Percentiles rank a stretch among this genome's conserved stretches.
Conservation (phyloP, 2,888 invertebrate species). For the Amphipoea lucens region DNA sequence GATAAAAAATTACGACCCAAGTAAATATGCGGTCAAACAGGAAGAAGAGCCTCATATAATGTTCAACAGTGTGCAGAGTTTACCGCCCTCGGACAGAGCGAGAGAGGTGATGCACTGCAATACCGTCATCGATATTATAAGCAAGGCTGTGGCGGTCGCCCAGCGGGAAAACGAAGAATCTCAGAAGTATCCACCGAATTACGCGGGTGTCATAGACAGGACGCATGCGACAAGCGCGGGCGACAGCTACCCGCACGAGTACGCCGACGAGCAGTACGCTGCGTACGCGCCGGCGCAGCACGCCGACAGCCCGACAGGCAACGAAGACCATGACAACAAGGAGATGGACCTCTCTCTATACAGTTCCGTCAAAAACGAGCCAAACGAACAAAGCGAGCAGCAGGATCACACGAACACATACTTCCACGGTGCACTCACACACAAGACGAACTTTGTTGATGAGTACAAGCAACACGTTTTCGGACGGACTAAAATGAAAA, state of each 20-base stretch:
- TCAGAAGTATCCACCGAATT: conserved; percentile 81
- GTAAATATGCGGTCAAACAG: conserved; percentile 85
- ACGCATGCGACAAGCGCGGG: conserved; percentile 73
- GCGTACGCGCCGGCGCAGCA: conserved; percentile 78
- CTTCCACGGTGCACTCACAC: conserved; percentile 75
- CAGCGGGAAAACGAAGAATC: conserved; percentile 88
- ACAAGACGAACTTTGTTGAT: conserved; percentile 79
- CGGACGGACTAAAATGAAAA: conserved; percentile 77
- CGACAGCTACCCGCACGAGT: conserved; percentile 81
- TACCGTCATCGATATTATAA: conserved; percentile 89
- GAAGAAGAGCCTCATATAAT: conserved; percentile 90
- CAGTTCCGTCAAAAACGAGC: conserved; percentile 83
- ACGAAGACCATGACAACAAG: conserved; percentile 85
- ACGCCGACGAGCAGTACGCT: conserved; percentile 82
- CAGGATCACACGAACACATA: conserved; percentile 75
- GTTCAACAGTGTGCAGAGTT: conserved; percentile 90
- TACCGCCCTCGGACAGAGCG: conserved; percentile 89
- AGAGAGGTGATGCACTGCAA: conserved; percentile 89
- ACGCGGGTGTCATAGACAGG: conserved; percentile 81
- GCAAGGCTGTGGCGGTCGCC: conserved; percentile 88
- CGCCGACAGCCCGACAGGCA: conserved; percentile 80
- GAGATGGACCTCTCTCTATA: conserved; percentile 89
- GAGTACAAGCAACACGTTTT: conserved; percentile 85
- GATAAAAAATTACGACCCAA: conserved; percentile 89
- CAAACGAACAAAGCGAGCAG: conserved; percentile 70